Base-by-base conservation (phyloP, 2,113 vertebrate genomes). In the Dipodomys merriami region DNA sequence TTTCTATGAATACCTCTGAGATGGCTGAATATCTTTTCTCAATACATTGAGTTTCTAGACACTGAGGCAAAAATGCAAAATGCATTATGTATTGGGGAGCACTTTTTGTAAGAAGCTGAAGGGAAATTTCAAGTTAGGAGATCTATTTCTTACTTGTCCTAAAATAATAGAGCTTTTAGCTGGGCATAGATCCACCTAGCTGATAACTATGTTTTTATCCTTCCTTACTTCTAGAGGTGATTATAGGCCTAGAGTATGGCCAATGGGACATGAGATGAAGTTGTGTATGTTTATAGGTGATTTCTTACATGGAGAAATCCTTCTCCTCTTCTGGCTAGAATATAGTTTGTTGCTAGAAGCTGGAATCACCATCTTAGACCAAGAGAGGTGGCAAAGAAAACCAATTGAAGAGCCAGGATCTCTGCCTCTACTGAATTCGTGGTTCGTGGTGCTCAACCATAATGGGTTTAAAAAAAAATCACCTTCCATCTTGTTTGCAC, bases 21-120 rank as follows among this genome's bases (percentile, higher is more conserved):
- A 53, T 76, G 11, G 27, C 72, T 82, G n/a, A 3, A 22, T 76
- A 16, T 80, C 27, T 80, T 83, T 85, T 5, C 10, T 77, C 18
- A 67, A 15, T 90, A 22, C 5, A 46, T 83, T 94, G 78, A 80
- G 67, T 44, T 94, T 88, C 71, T 86, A 8, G 15, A 57, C 71
- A 68, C 12, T n/a, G 62, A 94, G 57, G 30, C 62, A 91, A 90
- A 85, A 76, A 94, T 46, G 30, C 62, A 91, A 88, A 85, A 76
- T 71, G 76, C 91, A 29, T 29, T 6, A 87, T 82, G 6, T 79
- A 62, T 76, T 76, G 39, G 57, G 23, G 7, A 39, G 39, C 39
- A 39, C 19, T 71, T 80, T 83, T 78, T 44, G 33, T 81, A 18
- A 60, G 15, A 35, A 95, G 33, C 15, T 72, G 8, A 92, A 91